phyloP scores from a whole-genome alignment of 1,140 invertebrate species.

The Battus philenor region DNA sequence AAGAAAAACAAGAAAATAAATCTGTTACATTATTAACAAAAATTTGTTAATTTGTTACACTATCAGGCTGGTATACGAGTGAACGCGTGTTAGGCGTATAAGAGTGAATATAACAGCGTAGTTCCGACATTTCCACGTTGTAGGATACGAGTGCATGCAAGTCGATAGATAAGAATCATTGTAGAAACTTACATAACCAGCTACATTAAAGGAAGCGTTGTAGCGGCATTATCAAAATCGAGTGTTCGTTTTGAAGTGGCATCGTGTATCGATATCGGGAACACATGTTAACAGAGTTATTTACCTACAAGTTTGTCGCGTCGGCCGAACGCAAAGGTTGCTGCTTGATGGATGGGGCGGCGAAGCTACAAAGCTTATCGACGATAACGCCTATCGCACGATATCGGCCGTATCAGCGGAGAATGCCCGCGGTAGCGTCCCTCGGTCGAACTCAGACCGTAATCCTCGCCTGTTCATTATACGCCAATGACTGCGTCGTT shows the following conservation, averaged over 20 bases:
- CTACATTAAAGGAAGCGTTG: conserved; percentile 51
- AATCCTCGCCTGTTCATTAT: conserved; percentile 62
- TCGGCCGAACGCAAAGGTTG: conserved; percentile 58
- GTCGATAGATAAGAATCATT: conserved; percentile 28
- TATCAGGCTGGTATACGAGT: no score
- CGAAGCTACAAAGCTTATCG: conserved; percentile 62
- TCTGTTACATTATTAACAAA: no score
- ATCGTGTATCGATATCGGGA: conserved; percentile 50
- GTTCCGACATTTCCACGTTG: no score
- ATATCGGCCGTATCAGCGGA: conserved; percentile 48
- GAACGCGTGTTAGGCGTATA: no score
- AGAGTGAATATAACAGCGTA: no score
- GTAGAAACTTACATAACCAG: conserved; percentile 23
- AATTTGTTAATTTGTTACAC: no score
- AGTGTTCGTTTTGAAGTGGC: conserved; percentile 49
- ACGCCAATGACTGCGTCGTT: conserved; percentile 39
- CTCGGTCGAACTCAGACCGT: conserved; percentile 34
- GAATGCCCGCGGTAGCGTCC: conserved; percentile 41
- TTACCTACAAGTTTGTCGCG: conserved; percentile 50
- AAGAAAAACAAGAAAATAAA: no score
- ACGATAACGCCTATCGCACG: conserved; percentile 52
- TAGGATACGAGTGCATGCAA: no score
- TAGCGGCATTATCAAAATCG: conserved; percentile 44
- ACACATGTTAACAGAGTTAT: conserved; percentile 64
- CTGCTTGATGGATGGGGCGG: conserved; percentile 67